Conservation (phyloP, 2,113 vertebrate genomes). For the Muntiacus reevesi region DNA sequence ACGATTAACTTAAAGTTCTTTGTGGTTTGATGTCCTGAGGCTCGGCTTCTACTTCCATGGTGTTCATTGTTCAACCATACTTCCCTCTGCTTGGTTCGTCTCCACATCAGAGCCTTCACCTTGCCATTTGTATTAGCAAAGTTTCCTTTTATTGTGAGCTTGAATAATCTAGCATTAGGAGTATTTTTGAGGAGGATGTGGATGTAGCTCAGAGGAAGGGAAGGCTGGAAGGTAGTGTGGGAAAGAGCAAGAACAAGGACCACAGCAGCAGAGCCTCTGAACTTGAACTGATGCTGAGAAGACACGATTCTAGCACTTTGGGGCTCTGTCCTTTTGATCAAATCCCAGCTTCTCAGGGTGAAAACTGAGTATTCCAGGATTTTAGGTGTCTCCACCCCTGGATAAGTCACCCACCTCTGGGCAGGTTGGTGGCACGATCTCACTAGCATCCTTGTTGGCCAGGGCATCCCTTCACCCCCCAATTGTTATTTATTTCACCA, state of each 20-base stretch:
- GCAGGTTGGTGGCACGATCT: neutral
- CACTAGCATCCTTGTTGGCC: neutral
- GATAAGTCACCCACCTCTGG: neutral
- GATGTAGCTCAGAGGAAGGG: neutral
- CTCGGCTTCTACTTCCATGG: neutral
- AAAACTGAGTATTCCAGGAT: neutral
- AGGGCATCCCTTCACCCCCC: neutral
- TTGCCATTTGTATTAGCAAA: neutral
- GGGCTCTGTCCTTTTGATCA: neutral
- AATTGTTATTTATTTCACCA: neutral
- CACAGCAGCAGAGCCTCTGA: too few species aligned
- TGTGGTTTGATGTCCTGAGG: neutral
- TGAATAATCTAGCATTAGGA: neutral
- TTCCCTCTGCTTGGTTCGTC: neutral
- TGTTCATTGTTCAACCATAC: neutral
- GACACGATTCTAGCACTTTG: neutral
- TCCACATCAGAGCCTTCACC: neutral
- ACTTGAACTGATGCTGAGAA: neutral
- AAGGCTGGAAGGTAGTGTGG: neutral
- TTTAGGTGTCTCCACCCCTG: neutral
- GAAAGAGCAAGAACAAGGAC: neutral
- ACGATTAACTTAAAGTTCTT: neutral
- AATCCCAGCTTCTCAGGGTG: neutral
- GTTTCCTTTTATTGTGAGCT: neutral
- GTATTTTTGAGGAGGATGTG: neutral